A percentile compares a stretch with the other conserved stretches of the same genome.
phyloP scores from a whole-genome alignment of 2,113 vertebrate genomes.

The Channa maculata region DNA sequence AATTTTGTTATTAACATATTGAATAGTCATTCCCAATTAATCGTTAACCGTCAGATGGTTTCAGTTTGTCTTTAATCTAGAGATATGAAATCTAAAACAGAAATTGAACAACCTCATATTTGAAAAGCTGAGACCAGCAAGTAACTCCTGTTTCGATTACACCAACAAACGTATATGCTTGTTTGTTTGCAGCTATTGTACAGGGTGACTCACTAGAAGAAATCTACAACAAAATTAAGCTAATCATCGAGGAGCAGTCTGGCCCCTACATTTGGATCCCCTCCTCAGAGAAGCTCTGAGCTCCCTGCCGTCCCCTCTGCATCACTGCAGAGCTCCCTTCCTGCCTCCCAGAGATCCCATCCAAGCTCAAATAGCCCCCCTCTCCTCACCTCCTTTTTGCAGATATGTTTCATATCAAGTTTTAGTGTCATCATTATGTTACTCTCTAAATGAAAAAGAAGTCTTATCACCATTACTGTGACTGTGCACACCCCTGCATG shows the following conservation, averaged over 20 bases:
- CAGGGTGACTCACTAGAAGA: constrained; percentile 99
- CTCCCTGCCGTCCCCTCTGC: constrained; percentile 78
- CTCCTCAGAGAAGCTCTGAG: constrained; percentile 99
- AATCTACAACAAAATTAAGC: constrained; percentile 99
- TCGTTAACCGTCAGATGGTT: too few relatives aligned
- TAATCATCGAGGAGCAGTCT: constrained; percentile 99
- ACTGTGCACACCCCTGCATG: constrained; percentile 98
- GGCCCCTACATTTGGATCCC: constrained; percentile 99
- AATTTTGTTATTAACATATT: too few relatives aligned
- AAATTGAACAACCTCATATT: too few relatives aligned
- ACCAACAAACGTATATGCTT: not conserved
- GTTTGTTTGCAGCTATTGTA: constrained; percentile 90
- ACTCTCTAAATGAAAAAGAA: constrained; percentile 92
- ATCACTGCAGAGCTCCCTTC: constrained; percentile 74
- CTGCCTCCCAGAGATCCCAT: constrained; percentile 82
- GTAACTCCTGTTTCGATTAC: not conserved
- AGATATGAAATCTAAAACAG: too few relatives aligned
- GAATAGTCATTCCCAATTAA: too few relatives aligned
- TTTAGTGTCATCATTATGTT: constrained; percentile 98
- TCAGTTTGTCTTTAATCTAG: too few relatives aligned
- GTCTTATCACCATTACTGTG: constrained; percentile 93
- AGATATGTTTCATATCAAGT: constrained; percentile 96
- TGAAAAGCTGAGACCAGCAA: too few relatives aligned
- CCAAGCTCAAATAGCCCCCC: constrained; percentile 81
- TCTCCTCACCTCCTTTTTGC: constrained; percentile 90